A percentile compares a stretch with the other conserved stretches of the same genome.
Evolutionary conservation across 2,797 vertebrate genomes (phyloP).

Genomic region (Brachyalestes nurse): DNA sequence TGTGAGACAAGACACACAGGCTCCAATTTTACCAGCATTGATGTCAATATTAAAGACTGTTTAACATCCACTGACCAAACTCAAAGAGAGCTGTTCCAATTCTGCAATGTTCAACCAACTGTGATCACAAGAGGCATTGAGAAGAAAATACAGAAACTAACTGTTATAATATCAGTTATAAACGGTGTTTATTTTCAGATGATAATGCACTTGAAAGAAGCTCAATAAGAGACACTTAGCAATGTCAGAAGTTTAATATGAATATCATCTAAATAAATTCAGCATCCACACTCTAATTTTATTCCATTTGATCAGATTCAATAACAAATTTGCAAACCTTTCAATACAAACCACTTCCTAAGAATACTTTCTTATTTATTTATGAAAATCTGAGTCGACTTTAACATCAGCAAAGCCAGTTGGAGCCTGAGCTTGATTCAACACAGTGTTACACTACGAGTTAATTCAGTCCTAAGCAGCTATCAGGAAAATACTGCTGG

Average conservation of each 20-base stretch:
- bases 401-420: no score
- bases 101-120: constrained; percentile 44
- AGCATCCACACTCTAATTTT: no score
- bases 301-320: no score
- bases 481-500: background rate
- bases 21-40: constrained; percentile 24
- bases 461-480: background rate
- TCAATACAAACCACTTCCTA: no score
- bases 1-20: background rate
- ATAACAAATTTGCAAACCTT: no score
- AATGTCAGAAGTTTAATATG: no score
- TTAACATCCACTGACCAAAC: constrained; percentile 8
- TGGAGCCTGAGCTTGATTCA: no score
- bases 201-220: background rate
- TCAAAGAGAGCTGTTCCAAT: constrained; percentile 17
- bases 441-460: background rate
- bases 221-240: no score
- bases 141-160: background rate
- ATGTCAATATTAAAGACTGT: constrained; percentile 23
- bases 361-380: background rate
- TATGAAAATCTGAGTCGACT: background rate
- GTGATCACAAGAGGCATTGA: constrained; percentile 4
- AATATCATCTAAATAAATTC: no score
- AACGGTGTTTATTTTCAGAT: background rate
- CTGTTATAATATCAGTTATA: background rate